These are phyloP conservation scores for Lepus townsendii DNA, from an alignment of 2,797 vertebrate genomes.

Conservation along the genomic window DNA sequence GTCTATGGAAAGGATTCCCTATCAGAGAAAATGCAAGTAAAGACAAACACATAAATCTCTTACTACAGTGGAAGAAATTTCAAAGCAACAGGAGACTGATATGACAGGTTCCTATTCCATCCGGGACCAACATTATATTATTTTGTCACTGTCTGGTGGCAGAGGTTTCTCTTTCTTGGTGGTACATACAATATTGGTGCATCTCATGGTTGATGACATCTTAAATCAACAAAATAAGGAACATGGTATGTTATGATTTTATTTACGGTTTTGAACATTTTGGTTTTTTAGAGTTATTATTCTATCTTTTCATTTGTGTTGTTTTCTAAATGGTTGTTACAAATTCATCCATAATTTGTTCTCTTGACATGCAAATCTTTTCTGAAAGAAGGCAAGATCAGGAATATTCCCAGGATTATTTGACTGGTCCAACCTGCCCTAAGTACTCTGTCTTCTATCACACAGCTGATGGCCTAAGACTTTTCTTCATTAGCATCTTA, in stretches of 20 bases:
- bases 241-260: neutral
- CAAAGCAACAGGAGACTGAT: neutral
- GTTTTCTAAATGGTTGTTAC: neutral
- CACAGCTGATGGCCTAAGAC: neutral
- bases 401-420: neutral
- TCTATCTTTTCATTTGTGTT: neutral
- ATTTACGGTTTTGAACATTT: neutral
- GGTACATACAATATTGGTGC: neutral
- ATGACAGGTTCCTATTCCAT: neutral
- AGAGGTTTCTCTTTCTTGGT: slow-evolving; percentile 37
- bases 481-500: neutral
- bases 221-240: slow-evolving; percentile 13
- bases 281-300: neutral
- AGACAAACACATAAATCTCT: neutral
- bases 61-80: neutral
- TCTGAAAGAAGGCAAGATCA: neutral
- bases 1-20: neutral
- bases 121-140: neutral
- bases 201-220: neutral
- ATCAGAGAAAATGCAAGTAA: neutral
- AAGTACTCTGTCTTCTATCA: neutral
- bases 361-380: neutral
- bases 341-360: neutral
- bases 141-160: neutral
- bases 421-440: neutral